A percentile compares a stretch with the other conserved stretches of the same genome.
These are phyloP conservation scores for Drosophila ogumai DNA, from an alignment of 1,140 invertebrate genomes.

Conservation along the genomic window DNA sequence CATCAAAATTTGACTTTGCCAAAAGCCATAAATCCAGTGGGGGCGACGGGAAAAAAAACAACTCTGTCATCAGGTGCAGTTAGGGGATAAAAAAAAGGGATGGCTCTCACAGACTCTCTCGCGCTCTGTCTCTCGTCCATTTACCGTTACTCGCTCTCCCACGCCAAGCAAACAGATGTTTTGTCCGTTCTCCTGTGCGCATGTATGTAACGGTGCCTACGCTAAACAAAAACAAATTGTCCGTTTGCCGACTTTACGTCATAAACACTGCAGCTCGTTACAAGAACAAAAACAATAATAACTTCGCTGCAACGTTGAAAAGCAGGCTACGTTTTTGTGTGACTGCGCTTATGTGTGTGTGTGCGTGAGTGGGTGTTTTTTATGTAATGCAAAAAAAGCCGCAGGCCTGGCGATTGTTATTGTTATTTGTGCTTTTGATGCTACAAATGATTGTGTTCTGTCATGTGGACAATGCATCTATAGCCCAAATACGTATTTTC, in stretches of 20 bases:
- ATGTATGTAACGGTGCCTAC: constrained; percentile 68
- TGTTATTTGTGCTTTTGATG: constrained; percentile 15
- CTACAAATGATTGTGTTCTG: constrained; percentile 49
- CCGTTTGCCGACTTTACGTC: constrained; percentile 64
- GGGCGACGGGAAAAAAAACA: constrained; percentile 16
- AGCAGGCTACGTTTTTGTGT: constrained; percentile 52
- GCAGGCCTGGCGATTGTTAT: constrained; percentile 42
- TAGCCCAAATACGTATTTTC: constrained; percentile 8
- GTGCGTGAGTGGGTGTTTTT: constrained; percentile 23
- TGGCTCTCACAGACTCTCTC: constrained; percentile 15
- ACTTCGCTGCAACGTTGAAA: constrained; percentile 47
- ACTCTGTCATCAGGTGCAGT: constrained; percentile 44
- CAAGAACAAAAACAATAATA: constrained; percentile 59
- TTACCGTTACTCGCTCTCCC: constrained; percentile 48
- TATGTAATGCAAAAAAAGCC: constrained; percentile 40
- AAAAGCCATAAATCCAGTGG: constrained; percentile 31
- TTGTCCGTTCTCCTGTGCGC: constrained; percentile 60
- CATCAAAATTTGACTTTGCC: constrained; percentile 41
- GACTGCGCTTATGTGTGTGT: constrained; percentile 1
- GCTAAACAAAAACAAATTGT: constrained; percentile 80
- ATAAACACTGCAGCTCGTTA: constrained; percentile 30
- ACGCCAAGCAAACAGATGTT: constrained; percentile 71
- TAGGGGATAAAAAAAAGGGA: constrained; percentile 36
- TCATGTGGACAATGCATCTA: constrained; percentile 47
- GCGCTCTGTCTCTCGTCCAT: constrained; percentile 10